These are phyloP conservation scores for Elanus axillaris DNA, from an alignment of 2,113 vertebrate species.

Conservation along the genomic window DNA sequence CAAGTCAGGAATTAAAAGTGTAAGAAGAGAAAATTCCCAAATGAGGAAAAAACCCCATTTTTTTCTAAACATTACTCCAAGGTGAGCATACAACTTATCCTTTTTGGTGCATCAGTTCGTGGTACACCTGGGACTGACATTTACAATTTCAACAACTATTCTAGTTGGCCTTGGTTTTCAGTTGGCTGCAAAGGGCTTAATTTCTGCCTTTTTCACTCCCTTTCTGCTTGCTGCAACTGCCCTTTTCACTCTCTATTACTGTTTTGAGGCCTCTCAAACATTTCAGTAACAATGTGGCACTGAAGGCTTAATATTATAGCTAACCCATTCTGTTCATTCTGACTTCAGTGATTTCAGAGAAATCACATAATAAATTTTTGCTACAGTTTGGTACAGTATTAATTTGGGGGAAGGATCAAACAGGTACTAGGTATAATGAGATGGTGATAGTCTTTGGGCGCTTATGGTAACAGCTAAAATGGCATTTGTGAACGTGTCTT, in stretches of 20 bases:
- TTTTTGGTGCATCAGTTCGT: background rate
- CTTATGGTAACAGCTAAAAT: background rate
- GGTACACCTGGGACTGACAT: background rate
- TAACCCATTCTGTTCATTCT: background rate
- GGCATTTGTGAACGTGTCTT: background rate
- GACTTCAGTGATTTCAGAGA: background rate
- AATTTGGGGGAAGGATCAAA: background rate
- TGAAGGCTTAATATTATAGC: background rate
- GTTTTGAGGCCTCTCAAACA: background rate
- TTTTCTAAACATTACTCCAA: background rate
- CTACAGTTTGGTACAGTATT: background rate
- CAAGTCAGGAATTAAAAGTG: background rate
- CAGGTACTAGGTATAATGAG: background rate
- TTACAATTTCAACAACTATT: background rate
- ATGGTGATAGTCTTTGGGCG: background rate
- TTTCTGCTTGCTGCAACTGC: background rate
- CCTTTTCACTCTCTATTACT: background rate
- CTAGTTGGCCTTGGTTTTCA: background rate
- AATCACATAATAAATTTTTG: background rate
- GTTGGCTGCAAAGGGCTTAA: background rate
- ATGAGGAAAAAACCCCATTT: rapidly evolving
- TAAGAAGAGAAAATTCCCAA: background rate
- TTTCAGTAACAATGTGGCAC: background rate
- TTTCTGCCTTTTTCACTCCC: background rate
- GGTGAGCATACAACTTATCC: background rate